A percentile compares a stretch with the other conserved stretches of the same genome.
Conservation (phyloP, 1,140 invertebrate species). For the Drosophila repleta region DNA sequence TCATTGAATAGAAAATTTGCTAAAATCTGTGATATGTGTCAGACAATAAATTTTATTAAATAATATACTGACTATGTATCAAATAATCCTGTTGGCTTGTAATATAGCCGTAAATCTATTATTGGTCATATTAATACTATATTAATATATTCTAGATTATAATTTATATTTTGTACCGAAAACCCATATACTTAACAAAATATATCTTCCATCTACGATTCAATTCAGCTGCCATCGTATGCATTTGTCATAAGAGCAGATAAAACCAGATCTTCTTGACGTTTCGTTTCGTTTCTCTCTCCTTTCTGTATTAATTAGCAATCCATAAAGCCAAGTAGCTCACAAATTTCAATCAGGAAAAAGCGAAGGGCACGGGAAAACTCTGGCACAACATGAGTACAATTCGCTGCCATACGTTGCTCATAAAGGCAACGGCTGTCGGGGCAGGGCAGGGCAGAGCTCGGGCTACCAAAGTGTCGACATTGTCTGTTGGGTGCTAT, state of each 20-base stretch:
- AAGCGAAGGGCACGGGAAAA: slow-evolving; percentile 19
- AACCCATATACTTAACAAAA: not conserved
- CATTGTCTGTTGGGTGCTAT: slow-evolving; percentile 62
- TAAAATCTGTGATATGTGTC: too few species aligned
- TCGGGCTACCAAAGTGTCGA: slow-evolving; percentile 58
- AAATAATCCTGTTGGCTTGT: too few species aligned
- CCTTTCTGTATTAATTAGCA: slow-evolving; percentile 60
- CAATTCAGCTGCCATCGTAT: not conserved
- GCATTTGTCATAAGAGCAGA: slow-evolving; percentile 24
- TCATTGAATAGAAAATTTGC: too few species aligned
- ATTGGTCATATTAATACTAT: too few species aligned
- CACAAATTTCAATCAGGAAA: slow-evolving; percentile 74
- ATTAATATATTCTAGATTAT: too few species aligned
- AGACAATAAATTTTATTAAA: too few species aligned
- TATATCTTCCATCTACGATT: not conserved
- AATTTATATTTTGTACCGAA: too few species aligned
- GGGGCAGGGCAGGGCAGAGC: not conserved
- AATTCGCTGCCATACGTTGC: slow-evolving; percentile 34
- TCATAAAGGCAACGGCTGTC: slow-evolving; percentile 27
- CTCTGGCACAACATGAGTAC: not conserved
- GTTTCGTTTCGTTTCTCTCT: not conserved
- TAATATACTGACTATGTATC: too few species aligned
- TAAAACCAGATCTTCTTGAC: slow-evolving; percentile 4
- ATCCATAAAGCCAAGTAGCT: slow-evolving; percentile 73
- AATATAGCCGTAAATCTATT: too few species aligned